Evolutionary conservation across 2,797 vertebrate genomes (phyloP).

Genomic region (Centropyge bicolor): DNA sequence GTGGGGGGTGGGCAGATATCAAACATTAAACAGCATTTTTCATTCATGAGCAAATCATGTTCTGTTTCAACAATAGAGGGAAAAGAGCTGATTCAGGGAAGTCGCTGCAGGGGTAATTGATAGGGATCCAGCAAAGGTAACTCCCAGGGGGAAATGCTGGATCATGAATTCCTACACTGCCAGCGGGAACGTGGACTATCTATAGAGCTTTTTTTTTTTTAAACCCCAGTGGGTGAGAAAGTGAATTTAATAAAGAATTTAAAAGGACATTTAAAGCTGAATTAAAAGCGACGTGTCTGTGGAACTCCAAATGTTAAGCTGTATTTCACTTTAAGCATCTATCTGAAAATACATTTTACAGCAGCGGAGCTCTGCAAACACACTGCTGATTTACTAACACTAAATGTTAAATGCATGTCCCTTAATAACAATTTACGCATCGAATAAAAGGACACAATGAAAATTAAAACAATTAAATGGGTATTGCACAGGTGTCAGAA

Average conservation of each 20-base stretch:
- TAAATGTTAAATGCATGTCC: not conserved
- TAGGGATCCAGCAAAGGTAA: conserved; percentile 82
- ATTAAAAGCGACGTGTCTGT: conserved; percentile 58
- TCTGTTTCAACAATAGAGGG: conserved; percentile 81
- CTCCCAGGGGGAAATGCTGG: conserved; percentile 77
- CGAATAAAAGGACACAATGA: not conserved
- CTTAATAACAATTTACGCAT: conserved; percentile 14
- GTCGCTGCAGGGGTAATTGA: conserved; percentile 84
- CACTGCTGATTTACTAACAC: conserved; percentile 4
- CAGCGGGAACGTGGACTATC: conserved; percentile 70
- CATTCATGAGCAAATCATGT: conserved; percentile 85
- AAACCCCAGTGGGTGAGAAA: conserved; percentile 63
- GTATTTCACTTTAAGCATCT: conserved; percentile 28
- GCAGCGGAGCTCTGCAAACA: conserved; percentile 11
- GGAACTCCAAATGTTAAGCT: conserved; percentile 34
- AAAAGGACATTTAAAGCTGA: conserved; percentile 66
- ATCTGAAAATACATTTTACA: not conserved
- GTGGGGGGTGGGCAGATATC: conserved; percentile 63
- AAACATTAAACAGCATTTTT: conserved; percentile 86
- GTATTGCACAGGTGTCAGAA: conserved; percentile 4
- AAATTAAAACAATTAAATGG: conserved; percentile 8
- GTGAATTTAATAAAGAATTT: conserved; percentile 74
- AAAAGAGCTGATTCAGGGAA: conserved; percentile 84
- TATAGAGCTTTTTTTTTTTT: conserved; percentile 60
- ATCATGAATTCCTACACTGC: conserved; percentile 80